Percentiles rank a stretch among this genome's conserved stretches.
Conservation (phyloP, 1,140 invertebrate species). For the Sitodiplosis mosellana region DNA sequence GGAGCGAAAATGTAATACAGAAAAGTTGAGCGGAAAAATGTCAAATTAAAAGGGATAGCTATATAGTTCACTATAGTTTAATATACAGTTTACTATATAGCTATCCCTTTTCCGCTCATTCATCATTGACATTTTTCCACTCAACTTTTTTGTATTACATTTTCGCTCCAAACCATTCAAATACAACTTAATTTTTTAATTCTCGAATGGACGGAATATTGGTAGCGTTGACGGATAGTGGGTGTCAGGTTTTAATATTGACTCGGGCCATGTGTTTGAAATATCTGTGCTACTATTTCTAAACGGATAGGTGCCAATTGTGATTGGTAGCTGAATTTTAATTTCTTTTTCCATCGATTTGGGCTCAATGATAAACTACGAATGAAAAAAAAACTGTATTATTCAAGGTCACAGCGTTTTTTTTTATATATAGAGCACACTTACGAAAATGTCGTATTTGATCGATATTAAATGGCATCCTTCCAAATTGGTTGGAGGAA, state of each 20-base stretch:
- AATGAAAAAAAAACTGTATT: slow-evolving; percentile 6
- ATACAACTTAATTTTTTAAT: no score
- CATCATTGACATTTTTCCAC: no score
- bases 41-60: no score
- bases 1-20: no score
- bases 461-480: slow-evolving; percentile 90
- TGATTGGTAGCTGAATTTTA: slow-evolving; percentile 79
- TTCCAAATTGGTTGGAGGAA: slow-evolving; percentile 87
- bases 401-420: neutral
- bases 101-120: no score
- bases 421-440: slow-evolving; percentile 22
- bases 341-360: slow-evolving; percentile 83
- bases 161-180: no score
- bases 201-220: slow-evolving; percentile 58
- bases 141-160: no score
- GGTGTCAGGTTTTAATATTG: slow-evolving; percentile 46
- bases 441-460: slow-evolving; percentile 87
- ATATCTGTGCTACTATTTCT: slow-evolving; percentile 30
- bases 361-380: slow-evolving; percentile 73
- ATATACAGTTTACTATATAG: no score
- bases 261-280: slow-evolving; percentile 34
- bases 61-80: no score
- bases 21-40: no score
- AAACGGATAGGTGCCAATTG: slow-evolving; percentile 84
- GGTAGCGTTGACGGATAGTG: slow-evolving; percentile 83